Base-by-base conservation (phyloP, 2,888 invertebrate species). In the Drosophila aldrichi region DNA sequence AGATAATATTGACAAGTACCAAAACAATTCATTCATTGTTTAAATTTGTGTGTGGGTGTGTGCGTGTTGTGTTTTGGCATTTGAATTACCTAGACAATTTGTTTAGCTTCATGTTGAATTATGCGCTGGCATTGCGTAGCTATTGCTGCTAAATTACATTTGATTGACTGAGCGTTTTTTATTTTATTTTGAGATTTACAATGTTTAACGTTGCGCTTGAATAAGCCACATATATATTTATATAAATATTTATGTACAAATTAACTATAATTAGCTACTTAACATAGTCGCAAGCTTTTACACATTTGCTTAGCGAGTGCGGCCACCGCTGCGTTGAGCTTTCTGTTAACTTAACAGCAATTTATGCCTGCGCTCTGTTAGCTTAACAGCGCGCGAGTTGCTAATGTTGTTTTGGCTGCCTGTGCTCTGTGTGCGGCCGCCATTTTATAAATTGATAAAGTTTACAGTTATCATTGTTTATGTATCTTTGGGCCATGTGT, bases 401-500 rank as follows among this genome's bases (percentile, higher is more conserved):
- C n/a, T n/a, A n/a, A n/a, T n/a, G n/a, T n/a, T n/a, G n/a, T n/a
- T n/a, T n/a, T n/a, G n/a, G n/a, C 29, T 57, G 29, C 25, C 41
- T 4, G n/a, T 3, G 12, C 18, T 25, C 10, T 51, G 52, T 56
- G 73, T 60, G 66, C 65, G 65, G 69, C 75, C 68, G 82, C 71
- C 80, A 88, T 88, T 86, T 87, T 84, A 81, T 76, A 86, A 88
- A 86, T 86, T 86, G 88, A 88, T 84, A 86, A 88, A 88, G 80
- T 86, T 82, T 81, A 66, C 72, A 83, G 88, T 86, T 88, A 88
- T 85, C 85, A 79, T 81, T 88, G 88, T 74, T 81, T 88, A 81
- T 86, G 88, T 82, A 82, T 79, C 88, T 82, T 80, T 65, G 56
- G 61, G 52, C 64, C 70, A 65, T 64, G 70, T 70, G 65, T 63